Evolutionary conservation across 2,888 invertebrate genomes (phyloP), one percentile per base, ranked within the genome.

Genomic region (Athalia circularis): DNA sequence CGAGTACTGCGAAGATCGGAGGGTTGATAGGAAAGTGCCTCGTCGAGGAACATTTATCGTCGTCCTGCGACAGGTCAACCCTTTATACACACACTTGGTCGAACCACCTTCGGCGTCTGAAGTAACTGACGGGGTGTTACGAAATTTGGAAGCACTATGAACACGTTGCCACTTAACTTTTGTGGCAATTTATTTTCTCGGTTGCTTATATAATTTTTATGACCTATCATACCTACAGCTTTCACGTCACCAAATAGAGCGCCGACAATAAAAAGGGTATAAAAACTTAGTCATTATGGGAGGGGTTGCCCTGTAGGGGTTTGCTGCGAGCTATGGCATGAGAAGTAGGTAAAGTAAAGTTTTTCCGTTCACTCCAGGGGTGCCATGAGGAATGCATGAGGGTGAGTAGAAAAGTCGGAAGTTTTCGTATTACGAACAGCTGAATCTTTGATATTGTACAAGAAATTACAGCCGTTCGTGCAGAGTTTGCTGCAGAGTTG

Each of bases 11-110:
- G 9, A 59, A 72, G 72, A 72, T 72, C 57, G 47, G 72, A 70
- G 72, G 72, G 59, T 59, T 8, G 72, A 72, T 59, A 72, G 48
- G 45, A 9, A 15, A 72, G 72, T 72, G 72, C 59, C 72, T 72
- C 47, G 59, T 72, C 72, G 9, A 59, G 13, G 59, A n/a, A 59
- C 52, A 72, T 72, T 72, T 72, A 72, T 72, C 59, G 59, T 47
- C 72, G 4, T n/a, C 15, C n/a, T 57, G 43, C 43, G 72, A 72
- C 72, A 6, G 64, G 57, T 29, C 47, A 3, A 52, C 47, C 7
- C 47, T 67, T 67, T 67, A 29, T 29, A 29, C 29, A 29, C 29
- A 29, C 29, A 50, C 67, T 15, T 15, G 11, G 43, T 45, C 43
- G 11, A 11, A 45, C 13, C 47, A 45, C n/a, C n/a, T 54, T 11